phyloP scores from a whole-genome alignment of 64 coral and sea anemone genomes.

The Anthopleura sola region DNA sequence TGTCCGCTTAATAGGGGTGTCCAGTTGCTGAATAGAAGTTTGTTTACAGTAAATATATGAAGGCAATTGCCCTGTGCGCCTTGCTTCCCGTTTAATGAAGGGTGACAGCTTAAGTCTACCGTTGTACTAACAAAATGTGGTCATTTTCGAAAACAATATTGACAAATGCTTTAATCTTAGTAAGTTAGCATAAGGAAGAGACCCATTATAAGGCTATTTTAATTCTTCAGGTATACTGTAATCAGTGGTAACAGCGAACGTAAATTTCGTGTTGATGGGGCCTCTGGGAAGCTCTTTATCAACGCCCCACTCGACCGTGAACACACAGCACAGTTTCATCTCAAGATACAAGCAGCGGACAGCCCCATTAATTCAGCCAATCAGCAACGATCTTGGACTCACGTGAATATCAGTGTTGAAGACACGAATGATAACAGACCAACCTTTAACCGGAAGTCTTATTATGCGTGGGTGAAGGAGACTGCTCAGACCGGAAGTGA shows the following conservation, averaged over 20 bases:
- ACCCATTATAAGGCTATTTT: no score
- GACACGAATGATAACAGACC: slow-evolving; percentile 77
- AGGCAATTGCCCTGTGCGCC: no score
- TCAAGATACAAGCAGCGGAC: slow-evolving; percentile 40
- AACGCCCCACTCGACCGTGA: slow-evolving; percentile 60
- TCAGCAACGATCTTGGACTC: slow-evolving; percentile 1
- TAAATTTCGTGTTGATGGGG: slow-evolving; percentile 38
- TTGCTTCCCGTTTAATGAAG: no score
- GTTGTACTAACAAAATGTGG: no score
- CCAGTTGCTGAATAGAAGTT: background rate
- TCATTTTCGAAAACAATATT: no score
- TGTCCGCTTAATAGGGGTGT: background rate
- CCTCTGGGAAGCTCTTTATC: slow-evolving; percentile 37
- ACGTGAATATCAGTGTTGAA: slow-evolving; percentile 39
- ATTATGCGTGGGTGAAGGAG: slow-evolving; percentile 60
- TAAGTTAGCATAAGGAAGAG: no score
- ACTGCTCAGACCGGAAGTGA: slow-evolving; percentile 35
- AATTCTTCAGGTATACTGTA: slow-evolving; percentile 26
- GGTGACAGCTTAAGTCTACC: no score
- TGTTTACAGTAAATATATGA: background rate
- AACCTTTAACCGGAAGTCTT: slow-evolving; percentile 41
- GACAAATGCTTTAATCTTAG: no score
- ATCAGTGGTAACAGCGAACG: slow-evolving; percentile 31
- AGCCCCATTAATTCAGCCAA: slow-evolving; percentile 20
- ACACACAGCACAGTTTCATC: slow-evolving; percentile 2